Percentiles rank a stretch among this genome's conserved stretches.
Conservation (phyloP, 2,113 vertebrate genomes). For the Ginglymostoma cirratum region DNA sequence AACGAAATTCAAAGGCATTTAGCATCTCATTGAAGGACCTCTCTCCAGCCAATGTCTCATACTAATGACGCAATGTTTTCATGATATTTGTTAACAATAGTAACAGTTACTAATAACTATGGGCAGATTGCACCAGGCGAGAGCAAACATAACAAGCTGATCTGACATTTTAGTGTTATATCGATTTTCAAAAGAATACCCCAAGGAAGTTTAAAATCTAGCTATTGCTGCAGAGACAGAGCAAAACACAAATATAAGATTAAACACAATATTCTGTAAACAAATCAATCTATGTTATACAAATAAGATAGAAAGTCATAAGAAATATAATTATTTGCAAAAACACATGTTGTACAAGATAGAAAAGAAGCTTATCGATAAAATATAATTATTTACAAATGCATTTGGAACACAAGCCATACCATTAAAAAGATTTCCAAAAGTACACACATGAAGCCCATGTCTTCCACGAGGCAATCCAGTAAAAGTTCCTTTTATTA, state of each 20-base stretch:
- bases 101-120: not conserved
- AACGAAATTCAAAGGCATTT: not conserved
- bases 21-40: not conserved
- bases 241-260: not conserved
- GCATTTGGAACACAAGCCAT: not conserved
- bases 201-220: not conserved
- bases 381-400: conserved; percentile 15
- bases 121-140: not conserved
- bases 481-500: conserved; percentile 34
- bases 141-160: not conserved
- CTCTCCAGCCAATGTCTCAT: not conserved
- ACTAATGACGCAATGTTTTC: not conserved
- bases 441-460: conserved; percentile 34
- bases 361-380: not conserved
- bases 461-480: conserved; percentile 32
- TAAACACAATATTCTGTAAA: not conserved
- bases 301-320: not conserved
- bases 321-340: not conserved
- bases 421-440: conserved; percentile 36
- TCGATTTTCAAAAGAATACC: not conserved
- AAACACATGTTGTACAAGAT: not conserved
- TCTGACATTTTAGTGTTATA: not conserved
- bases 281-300: not conserved
- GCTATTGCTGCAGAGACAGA: not conserved
- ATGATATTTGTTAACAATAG: not conserved